Evolutionary conservation across 2,113 vertebrate genomes (phyloP).

Genomic region (Pyrgilauda ruficollis): DNA sequence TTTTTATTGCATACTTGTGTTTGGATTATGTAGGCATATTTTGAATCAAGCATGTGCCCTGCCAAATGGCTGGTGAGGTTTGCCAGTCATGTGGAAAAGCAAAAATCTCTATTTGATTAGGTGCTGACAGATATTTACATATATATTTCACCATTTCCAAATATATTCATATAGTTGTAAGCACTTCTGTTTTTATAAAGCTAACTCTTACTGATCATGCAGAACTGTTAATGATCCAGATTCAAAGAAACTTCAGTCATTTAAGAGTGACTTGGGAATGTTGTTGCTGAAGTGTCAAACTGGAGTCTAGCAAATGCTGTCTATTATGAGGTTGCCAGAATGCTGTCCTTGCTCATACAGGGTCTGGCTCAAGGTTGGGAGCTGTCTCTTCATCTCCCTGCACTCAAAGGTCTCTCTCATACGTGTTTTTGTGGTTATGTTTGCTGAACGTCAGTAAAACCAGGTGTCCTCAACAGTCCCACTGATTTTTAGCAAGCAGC

Average conservation of each 20-base stretch:
- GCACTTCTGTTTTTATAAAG: not conserved
- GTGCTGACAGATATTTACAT: not conserved
- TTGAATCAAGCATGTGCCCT: not conserved
- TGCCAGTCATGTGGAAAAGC: slow-evolving; percentile 28
- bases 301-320: not conserved
- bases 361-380: not conserved
- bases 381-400: not conserved
- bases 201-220: not conserved
- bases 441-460: not conserved
- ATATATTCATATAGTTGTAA: not conserved
- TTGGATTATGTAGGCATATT: not conserved
- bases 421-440: accelerated
- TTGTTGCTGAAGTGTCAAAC: not conserved
- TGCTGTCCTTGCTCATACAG: not conserved
- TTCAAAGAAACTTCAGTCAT: not conserved
- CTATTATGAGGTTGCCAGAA: not conserved
- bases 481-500: not conserved
- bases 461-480: not conserved
- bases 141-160: not conserved
- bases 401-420: accelerated
- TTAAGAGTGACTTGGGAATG: not conserved
- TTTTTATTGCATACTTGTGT: not conserved
- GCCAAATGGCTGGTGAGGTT: not conserved
- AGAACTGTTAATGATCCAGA: not conserved
- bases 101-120: slow-evolving; percentile 31